Evolutionary conservation across 2,888 invertebrate species (phyloP).

Genomic region (Xylocampa areola): DNA sequence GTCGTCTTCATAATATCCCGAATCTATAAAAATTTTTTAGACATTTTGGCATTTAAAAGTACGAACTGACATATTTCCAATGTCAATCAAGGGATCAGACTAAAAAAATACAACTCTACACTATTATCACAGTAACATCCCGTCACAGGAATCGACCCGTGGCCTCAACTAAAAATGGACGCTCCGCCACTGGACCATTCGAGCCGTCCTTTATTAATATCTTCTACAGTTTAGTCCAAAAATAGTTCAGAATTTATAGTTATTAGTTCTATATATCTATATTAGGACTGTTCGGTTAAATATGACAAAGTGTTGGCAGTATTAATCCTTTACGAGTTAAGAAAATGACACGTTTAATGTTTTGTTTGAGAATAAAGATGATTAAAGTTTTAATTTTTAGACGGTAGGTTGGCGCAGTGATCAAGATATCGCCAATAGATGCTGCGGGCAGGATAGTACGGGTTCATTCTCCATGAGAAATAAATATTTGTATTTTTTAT

Average conservation of each 20-base stretch:
- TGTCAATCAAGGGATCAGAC: too few species aligned
- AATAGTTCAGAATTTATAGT: constrained; percentile 46
- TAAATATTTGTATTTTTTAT: too few species aligned
- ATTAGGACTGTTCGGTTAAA: constrained; percentile 25
- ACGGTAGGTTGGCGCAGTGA: too few species aligned
- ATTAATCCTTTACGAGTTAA: constrained; percentile 20
- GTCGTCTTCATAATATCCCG: too few species aligned
- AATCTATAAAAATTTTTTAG: too few species aligned
- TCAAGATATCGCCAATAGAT: too few species aligned
- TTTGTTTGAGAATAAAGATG: constrained; percentile 31
- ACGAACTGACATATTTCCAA: too few species aligned
- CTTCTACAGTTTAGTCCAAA: constrained; percentile 21
- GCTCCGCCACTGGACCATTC: constrained; percentile 8
- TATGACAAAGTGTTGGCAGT: constrained; percentile 20
- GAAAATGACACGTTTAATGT: constrained; percentile 16
- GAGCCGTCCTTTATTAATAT: constrained; percentile 27
- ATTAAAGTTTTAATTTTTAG: constrained; percentile 20
- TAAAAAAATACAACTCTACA: too few species aligned
- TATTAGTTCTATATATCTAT: constrained; percentile 33
- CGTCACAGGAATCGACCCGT: constrained; percentile 12
- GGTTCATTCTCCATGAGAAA: too few species aligned
- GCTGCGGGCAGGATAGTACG: too few species aligned
- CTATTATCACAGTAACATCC: too few species aligned
- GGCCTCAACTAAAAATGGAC: constrained; percentile 15
- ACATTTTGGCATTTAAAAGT: too few species aligned